Evolutionary conservation across 2,797 vertebrate genomes (phyloP).

Genomic region (Mormyrus proboscirostris): DNA sequence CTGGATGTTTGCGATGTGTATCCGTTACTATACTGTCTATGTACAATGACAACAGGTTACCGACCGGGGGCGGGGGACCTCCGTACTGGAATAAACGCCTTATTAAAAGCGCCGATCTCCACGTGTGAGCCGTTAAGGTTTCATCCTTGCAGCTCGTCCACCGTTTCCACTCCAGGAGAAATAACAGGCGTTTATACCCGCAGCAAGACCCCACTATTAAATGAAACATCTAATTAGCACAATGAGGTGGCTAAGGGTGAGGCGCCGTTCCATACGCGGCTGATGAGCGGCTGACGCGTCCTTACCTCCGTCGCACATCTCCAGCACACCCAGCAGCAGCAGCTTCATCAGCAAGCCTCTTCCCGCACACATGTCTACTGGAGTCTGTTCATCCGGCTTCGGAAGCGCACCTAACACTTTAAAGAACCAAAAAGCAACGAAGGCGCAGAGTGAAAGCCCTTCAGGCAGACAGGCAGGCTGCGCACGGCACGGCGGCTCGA

Average conservation of each 20-base stretch:
- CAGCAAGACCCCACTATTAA: neutral
- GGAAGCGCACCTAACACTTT: conserved; percentile 11
- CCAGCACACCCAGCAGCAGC: conserved; percentile 38
- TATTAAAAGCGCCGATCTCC: neutral
- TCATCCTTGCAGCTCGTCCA: neutral
- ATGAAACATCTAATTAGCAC: neutral
- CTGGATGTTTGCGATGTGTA: neutral
- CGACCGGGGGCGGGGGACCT: neutral
- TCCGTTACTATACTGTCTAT: neutral
- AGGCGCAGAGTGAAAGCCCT: neutral
- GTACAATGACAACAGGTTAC: neutral
- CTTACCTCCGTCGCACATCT: conserved; percentile 62
- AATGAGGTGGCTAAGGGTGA: neutral
- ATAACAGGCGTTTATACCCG: neutral
- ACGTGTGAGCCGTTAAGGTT: neutral
- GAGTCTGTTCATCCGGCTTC: conserved; percentile 24
- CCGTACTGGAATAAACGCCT: neutral
- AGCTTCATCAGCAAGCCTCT: conserved; percentile 44
- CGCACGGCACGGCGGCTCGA: neutral
- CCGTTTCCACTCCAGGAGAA: neutral
- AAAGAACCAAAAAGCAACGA: neutral
- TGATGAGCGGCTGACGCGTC: conserved; percentile 17
- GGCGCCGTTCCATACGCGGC: neutral
- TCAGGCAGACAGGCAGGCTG: neutral
- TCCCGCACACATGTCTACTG: conserved; percentile 30